phyloP scores from a whole-genome alignment of 2,888 invertebrate species.

The Atethmia centrago region DNA sequence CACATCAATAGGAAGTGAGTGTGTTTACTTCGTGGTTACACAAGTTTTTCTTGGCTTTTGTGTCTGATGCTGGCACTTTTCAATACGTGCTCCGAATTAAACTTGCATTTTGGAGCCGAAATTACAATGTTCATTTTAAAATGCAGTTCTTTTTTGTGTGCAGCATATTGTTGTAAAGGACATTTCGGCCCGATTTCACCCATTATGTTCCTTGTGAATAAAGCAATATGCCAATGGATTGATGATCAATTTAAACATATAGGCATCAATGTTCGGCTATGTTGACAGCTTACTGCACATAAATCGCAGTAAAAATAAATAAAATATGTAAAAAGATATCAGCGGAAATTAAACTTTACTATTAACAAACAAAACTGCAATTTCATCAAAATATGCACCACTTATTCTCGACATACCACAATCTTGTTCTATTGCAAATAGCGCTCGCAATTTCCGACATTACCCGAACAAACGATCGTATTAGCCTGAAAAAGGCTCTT shows the following conservation, averaged over 20 bases:
- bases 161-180: constrained; percentile 9
- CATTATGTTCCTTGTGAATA: not conserved
- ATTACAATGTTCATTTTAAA: constrained; percentile 56
- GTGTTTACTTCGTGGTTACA: constrained; percentile 66
- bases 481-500: constrained; percentile 80
- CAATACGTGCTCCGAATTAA: constrained; percentile 62
- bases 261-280: not conserved
- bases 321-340: no score
- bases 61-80: constrained; percentile 60
- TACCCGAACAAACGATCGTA: constrained; percentile 75
- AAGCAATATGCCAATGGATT: not conserved
- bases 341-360: not conserved
- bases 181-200: constrained; percentile 13
- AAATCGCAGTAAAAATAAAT: not conserved
- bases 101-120: constrained; percentile 46
- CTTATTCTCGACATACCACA: constrained; percentile 51
- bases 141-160: constrained; percentile 32
- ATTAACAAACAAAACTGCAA: constrained; percentile 29
- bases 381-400: constrained; percentile 34
- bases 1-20: constrained; percentile 63
- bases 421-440: constrained; percentile 55
- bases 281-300: not conserved
- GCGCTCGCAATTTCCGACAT: constrained; percentile 74
- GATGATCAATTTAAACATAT: not conserved
- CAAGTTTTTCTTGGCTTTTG: constrained; percentile 69